Conservation (phyloP, 1,140 invertebrate genomes). For the Lineus longissimus region DNA sequence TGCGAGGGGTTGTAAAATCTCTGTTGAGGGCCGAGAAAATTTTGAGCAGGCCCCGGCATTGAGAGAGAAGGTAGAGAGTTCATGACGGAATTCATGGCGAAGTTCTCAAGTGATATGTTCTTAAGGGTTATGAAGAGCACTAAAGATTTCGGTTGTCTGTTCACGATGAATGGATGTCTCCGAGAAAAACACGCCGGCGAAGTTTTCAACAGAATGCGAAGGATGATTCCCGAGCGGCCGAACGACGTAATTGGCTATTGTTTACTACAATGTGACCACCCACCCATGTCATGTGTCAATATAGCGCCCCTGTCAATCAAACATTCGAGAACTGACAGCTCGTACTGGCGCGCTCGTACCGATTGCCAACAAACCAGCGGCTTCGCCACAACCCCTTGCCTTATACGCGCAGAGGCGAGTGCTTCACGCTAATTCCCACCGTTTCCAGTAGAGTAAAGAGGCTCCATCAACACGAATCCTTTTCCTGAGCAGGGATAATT, state of each 20-base stretch:
- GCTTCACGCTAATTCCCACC: constrained; percentile 3
- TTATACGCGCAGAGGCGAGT: no score
- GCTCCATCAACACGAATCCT: background rate
- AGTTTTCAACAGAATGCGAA: background rate
- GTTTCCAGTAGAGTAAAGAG: background rate
- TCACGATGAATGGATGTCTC: background rate
- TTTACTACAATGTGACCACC: background rate
- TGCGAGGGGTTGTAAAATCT: background rate
- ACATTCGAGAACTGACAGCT: background rate
- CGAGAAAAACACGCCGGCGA: background rate
- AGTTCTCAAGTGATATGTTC: background rate
- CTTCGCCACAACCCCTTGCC: background rate
- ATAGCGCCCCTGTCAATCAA: constrained; percentile 4
- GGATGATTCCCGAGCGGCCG: background rate
- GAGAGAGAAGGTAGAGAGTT: background rate
- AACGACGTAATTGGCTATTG: constrained; percentile 3
- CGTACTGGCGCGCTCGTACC: background rate
- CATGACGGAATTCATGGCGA: constrained; percentile 5
- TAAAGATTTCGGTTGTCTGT: background rate
- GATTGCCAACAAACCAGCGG: background rate
- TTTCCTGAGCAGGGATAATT: background rate
- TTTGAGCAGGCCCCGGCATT: background rate
- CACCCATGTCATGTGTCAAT: background rate
- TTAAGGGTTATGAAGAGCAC: background rate
- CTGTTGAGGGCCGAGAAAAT: constrained; percentile 3